Conservation (phyloP, 1,140 invertebrate species). For the Delia radicum region DNA sequence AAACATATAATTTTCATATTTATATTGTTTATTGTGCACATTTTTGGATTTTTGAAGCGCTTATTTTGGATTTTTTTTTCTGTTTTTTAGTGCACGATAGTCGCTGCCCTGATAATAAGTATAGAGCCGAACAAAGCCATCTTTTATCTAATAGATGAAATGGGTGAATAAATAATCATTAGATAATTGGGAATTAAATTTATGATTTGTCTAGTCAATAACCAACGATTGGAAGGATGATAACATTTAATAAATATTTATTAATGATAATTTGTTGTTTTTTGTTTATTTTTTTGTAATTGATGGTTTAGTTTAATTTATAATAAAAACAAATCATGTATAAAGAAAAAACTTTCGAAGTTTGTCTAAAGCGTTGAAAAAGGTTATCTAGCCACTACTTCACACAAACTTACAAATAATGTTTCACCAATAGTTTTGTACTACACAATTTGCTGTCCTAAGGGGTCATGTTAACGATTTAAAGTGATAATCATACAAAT, state of each 20-base stretch:
- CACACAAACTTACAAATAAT: not conserved
- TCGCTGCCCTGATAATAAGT: too few relatives aligned
- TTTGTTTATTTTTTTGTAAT: not conserved
- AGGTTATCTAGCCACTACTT: conserved; percentile 14
- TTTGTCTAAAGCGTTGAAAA: not conserved
- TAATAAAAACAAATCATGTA: not conserved
- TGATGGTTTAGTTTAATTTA: not conserved
- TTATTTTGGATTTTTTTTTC: too few relatives aligned
- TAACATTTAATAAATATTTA: not conserved
- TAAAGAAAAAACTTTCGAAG: not conserved
- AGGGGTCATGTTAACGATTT: conserved; percentile 8
- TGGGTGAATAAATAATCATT: not conserved
- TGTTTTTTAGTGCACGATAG: too few relatives aligned
- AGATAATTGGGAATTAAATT: not conserved
- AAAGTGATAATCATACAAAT: conserved; percentile 13
- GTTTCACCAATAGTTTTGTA: not conserved
- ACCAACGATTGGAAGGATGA: not conserved
- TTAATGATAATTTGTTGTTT: not conserved
- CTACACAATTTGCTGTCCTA: not conserved
- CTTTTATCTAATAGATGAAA: not conserved
- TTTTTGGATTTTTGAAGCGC: too few relatives aligned
- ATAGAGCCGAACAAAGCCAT: not conserved
- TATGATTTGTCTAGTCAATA: not conserved
- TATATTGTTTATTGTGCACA: too few relatives aligned
- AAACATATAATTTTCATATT: too few relatives aligned